phyloP scores from a whole-genome alignment of 1,140 invertebrate species.

The Epicauta chinensis region DNA sequence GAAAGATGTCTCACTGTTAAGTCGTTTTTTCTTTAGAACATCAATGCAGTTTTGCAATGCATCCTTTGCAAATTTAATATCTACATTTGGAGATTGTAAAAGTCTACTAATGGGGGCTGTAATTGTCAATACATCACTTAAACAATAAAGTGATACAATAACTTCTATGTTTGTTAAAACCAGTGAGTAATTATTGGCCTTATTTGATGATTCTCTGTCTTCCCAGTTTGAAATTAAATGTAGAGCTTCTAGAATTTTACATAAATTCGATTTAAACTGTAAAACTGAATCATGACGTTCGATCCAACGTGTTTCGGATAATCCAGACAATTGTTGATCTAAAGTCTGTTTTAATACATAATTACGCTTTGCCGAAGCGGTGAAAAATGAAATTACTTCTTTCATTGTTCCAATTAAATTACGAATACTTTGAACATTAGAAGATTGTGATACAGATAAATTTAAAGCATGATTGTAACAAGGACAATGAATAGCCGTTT shows the following conservation, averaged over 20 bases:
- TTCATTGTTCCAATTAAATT: slow-evolving; percentile 14
- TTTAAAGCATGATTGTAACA: slow-evolving; percentile 18
- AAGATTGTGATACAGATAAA: neutral
- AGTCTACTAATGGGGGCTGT: neutral
- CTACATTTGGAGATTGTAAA: too few species aligned
- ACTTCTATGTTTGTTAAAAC: neutral
- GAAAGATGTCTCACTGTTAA: too few species aligned
- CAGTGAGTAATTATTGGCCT: slow-evolving; percentile 1
- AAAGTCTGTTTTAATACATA: slow-evolving; percentile 13
- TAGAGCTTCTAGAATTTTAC: slow-evolving; percentile 7
- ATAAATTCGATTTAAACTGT: slow-evolving; percentile 1
- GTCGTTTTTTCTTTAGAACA: too few species aligned
- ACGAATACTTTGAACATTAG: slow-evolving; percentile 6
- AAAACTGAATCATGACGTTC: too few species aligned
- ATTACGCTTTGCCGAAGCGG: slow-evolving; percentile 11
- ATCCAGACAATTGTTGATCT: neutral
- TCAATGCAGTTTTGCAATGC: too few species aligned
- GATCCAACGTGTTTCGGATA: slow-evolving; percentile 14
- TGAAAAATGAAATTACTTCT: slow-evolving; percentile 13
- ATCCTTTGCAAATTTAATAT: too few species aligned
- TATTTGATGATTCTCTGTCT: slow-evolving; percentile 7
- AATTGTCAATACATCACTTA: neutral
- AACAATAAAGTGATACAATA: neutral
- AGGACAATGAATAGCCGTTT: slow-evolving; percentile 8
- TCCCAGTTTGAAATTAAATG: slow-evolving; percentile 15